Evolutionary conservation across 1,140 invertebrate genomes (phyloP), one percentile per base, ranked within the genome.

Genomic region (Araneus ventricosus): DNA sequence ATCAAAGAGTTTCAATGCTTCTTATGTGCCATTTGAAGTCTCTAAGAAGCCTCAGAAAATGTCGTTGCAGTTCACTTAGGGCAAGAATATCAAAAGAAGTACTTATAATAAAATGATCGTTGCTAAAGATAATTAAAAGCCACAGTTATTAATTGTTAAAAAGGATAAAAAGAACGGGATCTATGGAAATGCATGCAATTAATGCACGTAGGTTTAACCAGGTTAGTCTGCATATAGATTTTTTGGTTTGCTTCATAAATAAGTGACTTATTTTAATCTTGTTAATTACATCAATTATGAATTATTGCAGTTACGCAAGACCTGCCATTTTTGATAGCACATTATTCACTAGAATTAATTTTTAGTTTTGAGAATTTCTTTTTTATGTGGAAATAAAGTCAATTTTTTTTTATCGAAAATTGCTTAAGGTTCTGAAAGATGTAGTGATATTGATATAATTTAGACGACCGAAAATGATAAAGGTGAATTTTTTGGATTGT

Each of bases 71-170:
- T 84, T 84, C 82, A 84, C 34, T 84, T 52, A 84, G 45, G 80
- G 45, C 70, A 75, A 37, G 20, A 57, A 84, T 24, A 84, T 45
- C n/a, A 84, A 84, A 84, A 84, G 82, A 84, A 84, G 24, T 52
- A 30, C 45, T 45, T 84, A 27, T 84, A 41, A 84, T 84, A 84
- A 84, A 84, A 34, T 84, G 45, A 84, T 84, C 82, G 52, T 22
- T 84, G 41, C 45, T 52, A 20, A 27, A 4, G 82, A 45, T 84
- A 84, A 84, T 84, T 84, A 84, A 84, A 84, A 84, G 82, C 37
- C 70, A 75, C 30, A 8, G 30, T 34, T 75, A 75, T 17, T 75
- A 75, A 75, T 75, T 75, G 70, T 75, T 75, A 75, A 75, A 75
- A 34, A 75, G 70, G 30, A 75, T 75, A 75, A 75, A 75, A 75